These are phyloP conservation scores for Amphiprion percula DNA, from an alignment of 2,113 vertebrate species.

Conservation along the genomic window DNA sequence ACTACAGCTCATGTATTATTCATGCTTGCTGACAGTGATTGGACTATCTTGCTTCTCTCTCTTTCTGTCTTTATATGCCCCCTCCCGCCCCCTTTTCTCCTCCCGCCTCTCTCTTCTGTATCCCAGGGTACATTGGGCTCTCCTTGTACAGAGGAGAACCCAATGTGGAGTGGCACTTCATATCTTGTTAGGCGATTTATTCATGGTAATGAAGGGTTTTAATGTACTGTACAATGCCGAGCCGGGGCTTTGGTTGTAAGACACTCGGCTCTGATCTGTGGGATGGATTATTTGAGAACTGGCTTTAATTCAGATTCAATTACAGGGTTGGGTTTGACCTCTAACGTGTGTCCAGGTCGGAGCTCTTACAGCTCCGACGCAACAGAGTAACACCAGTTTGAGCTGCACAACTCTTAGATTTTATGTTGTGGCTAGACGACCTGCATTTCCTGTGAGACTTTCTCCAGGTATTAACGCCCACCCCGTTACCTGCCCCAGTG, in stretches of 20 bases:
- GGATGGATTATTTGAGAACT: slow-evolving; percentile 58
- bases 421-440: slow-evolving; percentile 16
- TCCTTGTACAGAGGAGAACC: slow-evolving; percentile 48
- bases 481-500: slow-evolving; percentile 12
- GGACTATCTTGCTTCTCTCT: slow-evolving; percentile 51
- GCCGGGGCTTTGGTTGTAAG: slow-evolving; percentile 53
- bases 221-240: slow-evolving; percentile 49
- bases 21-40: slow-evolving; percentile 83
- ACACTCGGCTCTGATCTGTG: slow-evolving; percentile 56
- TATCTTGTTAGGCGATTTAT: slow-evolving; percentile 72
- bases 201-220: slow-evolving; percentile 71
- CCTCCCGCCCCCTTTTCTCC: slow-evolving; percentile 46
- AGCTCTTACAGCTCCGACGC: slow-evolving; percentile 19
- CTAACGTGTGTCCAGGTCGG: slow-evolving; percentile 45
- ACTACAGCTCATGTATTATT: slow-evolving; percentile 88
- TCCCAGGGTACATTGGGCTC: slow-evolving; percentile 53
- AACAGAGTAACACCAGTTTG: slow-evolving; percentile 24
- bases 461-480: slow-evolving; percentile 21
- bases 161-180: slow-evolving; percentile 65
- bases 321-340: slow-evolving; percentile 58
- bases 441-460: slow-evolving; percentile 25
- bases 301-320: slow-evolving; percentile 70
- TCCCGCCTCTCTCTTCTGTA: slow-evolving; percentile 54
- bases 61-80: slow-evolving; percentile 53
- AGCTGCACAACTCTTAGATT: slow-evolving; percentile 12